phyloP scores from a whole-genome alignment of 1,140 invertebrate genomes.

The Hypsibius dujardini region DNA sequence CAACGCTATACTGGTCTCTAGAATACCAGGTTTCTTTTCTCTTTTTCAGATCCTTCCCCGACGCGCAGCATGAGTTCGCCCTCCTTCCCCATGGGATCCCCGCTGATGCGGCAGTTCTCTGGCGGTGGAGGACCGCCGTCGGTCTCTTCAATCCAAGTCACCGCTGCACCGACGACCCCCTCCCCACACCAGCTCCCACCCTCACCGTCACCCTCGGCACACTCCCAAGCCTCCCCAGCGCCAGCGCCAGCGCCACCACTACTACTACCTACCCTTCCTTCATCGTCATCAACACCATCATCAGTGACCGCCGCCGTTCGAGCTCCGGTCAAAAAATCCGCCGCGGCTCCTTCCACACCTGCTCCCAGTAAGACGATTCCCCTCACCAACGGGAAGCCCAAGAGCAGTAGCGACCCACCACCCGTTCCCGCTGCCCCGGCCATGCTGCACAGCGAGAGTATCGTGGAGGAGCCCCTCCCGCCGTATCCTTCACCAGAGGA shows the following conservation, averaged over 20 bases:
- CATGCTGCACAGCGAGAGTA: neutral
- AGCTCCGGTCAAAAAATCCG: neutral
- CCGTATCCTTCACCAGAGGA: slow-evolving; percentile 9
- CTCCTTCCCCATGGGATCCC: neutral
- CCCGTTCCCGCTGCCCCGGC: neutral
- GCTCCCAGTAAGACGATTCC: neutral
- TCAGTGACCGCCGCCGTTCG: neutral
- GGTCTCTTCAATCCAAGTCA: neutral
- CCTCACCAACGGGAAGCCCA: neutral
- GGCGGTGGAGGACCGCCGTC: neutral
- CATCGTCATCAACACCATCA: neutral
- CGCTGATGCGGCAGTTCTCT: slow-evolving; percentile 7
- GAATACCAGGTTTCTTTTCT: neutral
- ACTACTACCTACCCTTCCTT: neutral
- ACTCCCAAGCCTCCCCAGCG: neutral
- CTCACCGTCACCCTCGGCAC: neutral
- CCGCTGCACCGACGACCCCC: neutral
- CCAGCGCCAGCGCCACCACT: neutral
- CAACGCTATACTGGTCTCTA: too few relatives aligned
- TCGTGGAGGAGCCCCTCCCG: neutral
- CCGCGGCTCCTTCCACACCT: neutral
- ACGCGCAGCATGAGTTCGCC: neutral
- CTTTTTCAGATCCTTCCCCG: neutral
- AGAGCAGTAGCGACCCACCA: neutral
- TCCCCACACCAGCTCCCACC: neutral